Evolutionary conservation across 1,140 invertebrate genomes (phyloP).

Genomic region (Solenopsis fugax): DNA sequence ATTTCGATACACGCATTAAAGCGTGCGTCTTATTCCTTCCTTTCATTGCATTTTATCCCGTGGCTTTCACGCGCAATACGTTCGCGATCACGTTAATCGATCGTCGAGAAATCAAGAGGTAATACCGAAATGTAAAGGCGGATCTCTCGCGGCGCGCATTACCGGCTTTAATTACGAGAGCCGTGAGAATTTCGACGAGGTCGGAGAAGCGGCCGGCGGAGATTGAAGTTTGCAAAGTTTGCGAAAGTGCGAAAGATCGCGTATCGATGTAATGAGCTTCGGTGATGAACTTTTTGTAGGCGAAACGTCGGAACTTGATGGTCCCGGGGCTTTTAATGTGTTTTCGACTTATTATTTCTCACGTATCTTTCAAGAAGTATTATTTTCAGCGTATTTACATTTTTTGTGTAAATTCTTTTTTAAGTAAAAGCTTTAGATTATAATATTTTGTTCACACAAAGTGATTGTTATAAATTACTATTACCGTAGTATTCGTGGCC

Average conservation of each 20-base stretch:
- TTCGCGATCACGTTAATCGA: constrained; percentile 68
- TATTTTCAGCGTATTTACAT: neutral
- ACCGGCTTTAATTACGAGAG: constrained; percentile 73
- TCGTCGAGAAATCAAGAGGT: constrained; percentile 63
- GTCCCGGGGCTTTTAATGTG: constrained; percentile 53
- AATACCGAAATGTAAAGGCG: constrained; percentile 67
- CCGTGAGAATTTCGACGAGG: constrained; percentile 74
- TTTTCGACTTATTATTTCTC: constrained; percentile 42
- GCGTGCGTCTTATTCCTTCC: constrained; percentile 19
- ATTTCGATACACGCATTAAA: neutral
- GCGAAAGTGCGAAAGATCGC: constrained; percentile 64
- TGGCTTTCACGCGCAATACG: constrained; percentile 51
- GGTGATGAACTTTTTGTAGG: constrained; percentile 54
- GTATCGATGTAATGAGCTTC: constrained; percentile 73
- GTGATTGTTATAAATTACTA: neutral
- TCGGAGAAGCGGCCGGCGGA: constrained; percentile 45
- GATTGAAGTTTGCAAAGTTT: constrained; percentile 68
- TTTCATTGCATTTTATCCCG: neutral
- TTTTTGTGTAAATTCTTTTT: neutral
- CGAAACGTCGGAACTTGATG: constrained; percentile 23
- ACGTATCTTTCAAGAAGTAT: constrained; percentile 15
- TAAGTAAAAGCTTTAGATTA: neutral
- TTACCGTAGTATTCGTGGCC: too few species aligned
- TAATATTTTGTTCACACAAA: neutral
- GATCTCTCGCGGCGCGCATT: constrained; percentile 60